Conservation (phyloP, 2,888 invertebrate genomes). For the Plebejus melissa region DNA sequence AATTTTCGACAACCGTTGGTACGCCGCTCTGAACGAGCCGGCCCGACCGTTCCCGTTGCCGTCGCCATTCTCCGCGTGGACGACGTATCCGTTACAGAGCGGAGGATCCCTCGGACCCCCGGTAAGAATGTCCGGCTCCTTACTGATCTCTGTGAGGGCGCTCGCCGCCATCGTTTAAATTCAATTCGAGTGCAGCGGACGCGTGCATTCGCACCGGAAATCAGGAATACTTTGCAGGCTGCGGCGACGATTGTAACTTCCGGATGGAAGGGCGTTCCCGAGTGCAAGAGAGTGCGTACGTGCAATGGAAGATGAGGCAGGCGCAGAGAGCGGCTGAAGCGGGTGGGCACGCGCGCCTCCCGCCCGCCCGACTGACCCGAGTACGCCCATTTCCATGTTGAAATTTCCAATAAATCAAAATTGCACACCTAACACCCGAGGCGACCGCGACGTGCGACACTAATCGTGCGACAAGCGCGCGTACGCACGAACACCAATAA, state of each 20-base stretch:
- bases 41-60: slow-evolving; percentile 30
- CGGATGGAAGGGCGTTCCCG: slow-evolving; percentile 50
- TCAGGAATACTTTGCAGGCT: slow-evolving; percentile 48
- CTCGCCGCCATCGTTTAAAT: slow-evolving; percentile 22
- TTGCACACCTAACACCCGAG: background rate
- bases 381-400: slow-evolving; percentile 37
- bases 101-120: background rate
- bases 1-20: slow-evolving; percentile 41
- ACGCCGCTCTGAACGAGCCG: slow-evolving; percentile 39
- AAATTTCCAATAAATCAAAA: slow-evolving; percentile 28
- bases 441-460: slow-evolving; percentile 1
- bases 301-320: slow-evolving; percentile 46
- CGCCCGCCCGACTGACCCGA: slow-evolving; percentile 53
- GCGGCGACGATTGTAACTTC: slow-evolving; percentile 38
- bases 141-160: slow-evolving; percentile 6
- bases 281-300: slow-evolving; percentile 47
- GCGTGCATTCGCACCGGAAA: slow-evolving; percentile 43
- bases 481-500: slow-evolving; percentile 43
- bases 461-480: slow-evolving; percentile 12
- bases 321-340: slow-evolving; percentile 40
- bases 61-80: background rate
- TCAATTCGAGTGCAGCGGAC: slow-evolving; percentile 8
- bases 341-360: slow-evolving; percentile 49
- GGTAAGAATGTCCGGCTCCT: background rate
- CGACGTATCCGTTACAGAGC: background rate